Conservation (phyloP, 2,113 vertebrate species). For the Caracal caracal region DNA sequence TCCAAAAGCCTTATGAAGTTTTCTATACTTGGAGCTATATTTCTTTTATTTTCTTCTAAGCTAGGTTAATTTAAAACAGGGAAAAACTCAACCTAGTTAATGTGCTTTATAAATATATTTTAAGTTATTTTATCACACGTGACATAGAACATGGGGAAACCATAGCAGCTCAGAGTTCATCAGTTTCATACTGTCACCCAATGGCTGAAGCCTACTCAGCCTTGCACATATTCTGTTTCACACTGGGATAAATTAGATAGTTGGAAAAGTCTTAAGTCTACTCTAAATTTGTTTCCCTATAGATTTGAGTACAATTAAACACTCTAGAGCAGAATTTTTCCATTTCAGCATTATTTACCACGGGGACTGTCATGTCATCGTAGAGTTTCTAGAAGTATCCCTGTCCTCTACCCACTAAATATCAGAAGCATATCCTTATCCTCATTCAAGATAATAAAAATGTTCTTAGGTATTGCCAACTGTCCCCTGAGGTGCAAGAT, state of each 20-base stretch:
- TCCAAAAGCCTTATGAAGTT: neutral
- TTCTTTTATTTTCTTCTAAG: neutral
- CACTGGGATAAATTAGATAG: neutral
- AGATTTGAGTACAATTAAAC: neutral
- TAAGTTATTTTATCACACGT: neutral
- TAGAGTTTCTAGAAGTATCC: neutral
- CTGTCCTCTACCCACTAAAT: neutral
- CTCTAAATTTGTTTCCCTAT: neutral
- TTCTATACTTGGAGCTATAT: neutral
- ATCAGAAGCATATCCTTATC: neutral
- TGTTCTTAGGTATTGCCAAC: neutral
- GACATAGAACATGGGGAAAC: neutral
- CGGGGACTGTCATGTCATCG: neutral
- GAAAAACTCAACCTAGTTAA: neutral
- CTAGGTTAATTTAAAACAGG: neutral
- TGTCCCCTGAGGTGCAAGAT: neutral
- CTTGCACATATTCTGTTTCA: neutral
- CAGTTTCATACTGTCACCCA: neutral
- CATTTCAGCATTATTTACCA: neutral
- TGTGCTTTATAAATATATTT: neutral
- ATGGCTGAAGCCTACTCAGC: neutral
- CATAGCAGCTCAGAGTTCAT: neutral
- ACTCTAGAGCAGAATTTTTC: neutral
- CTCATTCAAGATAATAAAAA: neutral
- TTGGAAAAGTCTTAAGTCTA: neutral